A percentile compares a stretch with the other conserved stretches of the same genome.
Evolutionary conservation across 1,140 invertebrate genomes (phyloP).

Genomic region (Pissodes strobi): DNA sequence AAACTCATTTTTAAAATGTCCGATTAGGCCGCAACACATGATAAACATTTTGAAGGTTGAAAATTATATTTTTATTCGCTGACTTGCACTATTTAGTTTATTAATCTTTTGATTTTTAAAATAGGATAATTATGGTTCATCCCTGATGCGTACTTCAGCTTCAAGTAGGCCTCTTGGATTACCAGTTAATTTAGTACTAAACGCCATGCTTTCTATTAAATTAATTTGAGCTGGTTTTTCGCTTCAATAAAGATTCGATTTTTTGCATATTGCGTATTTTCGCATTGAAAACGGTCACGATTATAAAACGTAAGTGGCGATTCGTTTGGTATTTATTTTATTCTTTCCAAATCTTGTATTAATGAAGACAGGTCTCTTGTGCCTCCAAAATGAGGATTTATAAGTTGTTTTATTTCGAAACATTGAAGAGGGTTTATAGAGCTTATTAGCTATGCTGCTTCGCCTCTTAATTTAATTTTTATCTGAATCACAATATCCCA

Average conservation of each 20-base stretch:
- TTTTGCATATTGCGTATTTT: slow-evolving; percentile 5
- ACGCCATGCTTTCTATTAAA: slow-evolving; percentile 15
- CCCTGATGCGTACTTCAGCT: slow-evolving; percentile 6
- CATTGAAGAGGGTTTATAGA: slow-evolving; percentile 4
- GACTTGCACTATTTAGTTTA: neutral
- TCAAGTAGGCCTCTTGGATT: slow-evolving; percentile 12
- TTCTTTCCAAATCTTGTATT: slow-evolving; percentile 25
- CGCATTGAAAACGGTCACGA: neutral
- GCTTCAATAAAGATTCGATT: neutral
- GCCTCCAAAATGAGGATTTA: slow-evolving; percentile 21
- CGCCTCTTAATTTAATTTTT: slow-evolving; percentile 21
- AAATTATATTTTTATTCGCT: neutral
- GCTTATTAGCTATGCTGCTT: slow-evolving; percentile 8
- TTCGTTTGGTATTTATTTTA: slow-evolving; percentile 8
- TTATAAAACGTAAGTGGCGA: slow-evolving; percentile 2
- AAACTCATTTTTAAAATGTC: neutral
- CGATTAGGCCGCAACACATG: neutral
- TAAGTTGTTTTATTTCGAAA: slow-evolving; percentile 16
- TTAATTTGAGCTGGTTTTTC: slow-evolving; percentile 13
- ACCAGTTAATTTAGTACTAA: slow-evolving; percentile 23
- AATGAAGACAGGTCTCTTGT: slow-evolving; percentile 8
- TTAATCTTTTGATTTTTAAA: slow-evolving; percentile 19
- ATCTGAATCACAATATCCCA: slow-evolving; percentile 21
- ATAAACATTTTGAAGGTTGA: neutral
- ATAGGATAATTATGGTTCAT: slow-evolving; percentile 27